Base-by-base conservation (phyloP, 2,888 invertebrate genomes). In the Taenaris catops region DNA sequence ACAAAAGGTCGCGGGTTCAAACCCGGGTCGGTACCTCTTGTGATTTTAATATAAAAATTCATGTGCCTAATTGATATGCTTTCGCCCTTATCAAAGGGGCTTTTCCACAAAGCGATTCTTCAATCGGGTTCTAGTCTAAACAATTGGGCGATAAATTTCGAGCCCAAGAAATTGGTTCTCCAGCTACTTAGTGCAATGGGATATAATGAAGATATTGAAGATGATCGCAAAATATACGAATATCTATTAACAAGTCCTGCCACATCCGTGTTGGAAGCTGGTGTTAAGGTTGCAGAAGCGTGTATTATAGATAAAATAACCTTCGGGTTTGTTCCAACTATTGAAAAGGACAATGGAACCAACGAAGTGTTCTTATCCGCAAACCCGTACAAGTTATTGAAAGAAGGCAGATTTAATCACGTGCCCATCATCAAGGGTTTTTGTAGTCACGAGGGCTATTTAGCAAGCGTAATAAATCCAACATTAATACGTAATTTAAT, bases 391-490 rank as follows among this genome's bases (percentile, higher is more conserved):
- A 78, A 54, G 9, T 28, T 78, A 14, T 35, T 87, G 25, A 66
- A 68, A 39, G 53, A 66, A 28, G 71, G 70, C n/a, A 58, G 62
- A 18, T 67, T 73, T 25, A 51, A 63, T 4, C 55, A 63, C 9
- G 75, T 88, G 9, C 87, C 89, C 0, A 48, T 75, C 1, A 64
- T 89, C 8, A 74, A 78, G 61, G 89, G 89, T 8, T 86, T 87
- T 43, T 84, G 76, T 38, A 65, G 72, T 1, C 65, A 58, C 1
- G 88, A 89, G 53, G 88, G 88, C 1, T 55, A 74, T 5, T 49
- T 75, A 9, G 68, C 74, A 52, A 41, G 32, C 9, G 17, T 49
- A 25, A 41, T 58, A 11, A 63, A 61, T 33, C 51, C 58, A 1
- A 37, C 47, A 2, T 46, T 46, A 25, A 29, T 63, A 1, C 42